Base-by-base conservation (phyloP, 2,113 vertebrate species). In the Podarcis raffonei region DNA sequence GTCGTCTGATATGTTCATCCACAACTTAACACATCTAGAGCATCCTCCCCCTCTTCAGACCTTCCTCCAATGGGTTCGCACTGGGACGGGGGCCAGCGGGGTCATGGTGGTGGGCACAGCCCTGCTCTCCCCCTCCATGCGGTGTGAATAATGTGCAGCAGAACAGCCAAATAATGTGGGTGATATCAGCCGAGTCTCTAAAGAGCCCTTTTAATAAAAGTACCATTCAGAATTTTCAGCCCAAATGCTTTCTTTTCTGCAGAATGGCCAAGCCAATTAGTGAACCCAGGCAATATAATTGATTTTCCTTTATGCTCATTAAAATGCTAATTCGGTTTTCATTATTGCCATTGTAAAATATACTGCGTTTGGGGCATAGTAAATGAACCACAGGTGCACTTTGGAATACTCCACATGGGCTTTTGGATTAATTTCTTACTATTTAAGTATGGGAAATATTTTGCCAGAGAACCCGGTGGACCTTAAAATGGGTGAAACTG, bases 301-400 rank as follows among this genome's bases (percentile, higher is more conserved):
- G 7, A 2, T 25, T 37, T 82, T 66, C 35, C 15, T n/a, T 39
- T 13, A 66, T 65, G 8, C 23, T 35, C 65, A 32, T 62, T 66
- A 78, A 82, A 82, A 82, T 66, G 59, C 32, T 39, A 83, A 83
- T 42, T 83, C 81, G 42, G 12, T 18, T 37, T 30, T 42, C 5
- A 39, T 42, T 30, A 16, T 16, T 32, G 18, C 71, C 18, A 1
- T 27, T 76, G 0, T 39, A 23, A 75, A 69, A 69, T 25, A 65
- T 65, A 65, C 7, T 23, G 32, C 12, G 62, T 53, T 53, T 4
- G 5, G 30, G 37, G 53, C 62, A 18, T 22, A 0, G 27, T n/a
- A 48, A 75, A 62, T 22, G 35, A 3, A 0, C 6, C 1, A 0
- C 86, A 1, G 0, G 13, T 48, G 75, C 7, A 77, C 25, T 48